Conservation (phyloP, 92 coral and sea anemone species). For the Hydrozoanthus gracilis region DNA sequence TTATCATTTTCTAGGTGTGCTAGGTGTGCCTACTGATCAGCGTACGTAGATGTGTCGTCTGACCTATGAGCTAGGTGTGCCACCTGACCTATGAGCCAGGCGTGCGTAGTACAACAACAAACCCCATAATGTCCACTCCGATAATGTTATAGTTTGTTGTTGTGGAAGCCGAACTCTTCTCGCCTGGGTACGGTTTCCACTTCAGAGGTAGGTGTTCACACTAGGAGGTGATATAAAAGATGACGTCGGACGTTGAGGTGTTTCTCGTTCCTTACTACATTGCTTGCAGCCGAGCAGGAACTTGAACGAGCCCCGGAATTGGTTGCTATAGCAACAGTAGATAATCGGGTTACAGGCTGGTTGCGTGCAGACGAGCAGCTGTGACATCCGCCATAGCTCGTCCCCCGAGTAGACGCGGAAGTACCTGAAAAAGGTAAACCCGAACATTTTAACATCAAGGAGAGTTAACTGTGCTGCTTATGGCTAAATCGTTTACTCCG, state of each 20-base stretch:
- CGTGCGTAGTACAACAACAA: too few relatives aligned
- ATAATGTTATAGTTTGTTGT: too few relatives aligned
- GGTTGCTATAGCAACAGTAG: slow-evolving; percentile 51
- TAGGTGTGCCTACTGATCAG: not conserved
- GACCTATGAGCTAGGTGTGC: slow-evolving; percentile 10
- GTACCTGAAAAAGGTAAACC: slow-evolving; percentile 17
- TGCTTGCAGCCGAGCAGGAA: slow-evolving; percentile 29
- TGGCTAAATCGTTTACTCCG: not conserved
- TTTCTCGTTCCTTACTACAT: slow-evolving; percentile 15
- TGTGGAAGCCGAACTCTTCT: too few relatives aligned
- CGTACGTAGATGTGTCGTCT: slow-evolving; percentile 7
- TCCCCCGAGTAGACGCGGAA: slow-evolving; percentile 36
- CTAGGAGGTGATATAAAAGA: slow-evolving; percentile 44
- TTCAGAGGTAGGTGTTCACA: slow-evolving; percentile 16
- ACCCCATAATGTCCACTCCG: too few relatives aligned
- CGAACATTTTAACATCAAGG: not conserved
- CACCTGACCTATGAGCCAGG: not conserved
- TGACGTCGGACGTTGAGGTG: slow-evolving; percentile 16
- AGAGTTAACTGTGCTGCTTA: not conserved
- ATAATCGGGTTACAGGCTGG: slow-evolving; percentile 47
- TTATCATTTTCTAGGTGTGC: not conserved
- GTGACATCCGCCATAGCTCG: slow-evolving; percentile 44
- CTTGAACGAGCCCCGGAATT: slow-evolving; percentile 43
- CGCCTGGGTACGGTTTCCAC: too few relatives aligned
- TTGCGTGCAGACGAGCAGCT: slow-evolving; percentile 42